Conservation (phyloP, 37 sponge, comb jelly and placozoan species). For the Geodia barretti region DNA sequence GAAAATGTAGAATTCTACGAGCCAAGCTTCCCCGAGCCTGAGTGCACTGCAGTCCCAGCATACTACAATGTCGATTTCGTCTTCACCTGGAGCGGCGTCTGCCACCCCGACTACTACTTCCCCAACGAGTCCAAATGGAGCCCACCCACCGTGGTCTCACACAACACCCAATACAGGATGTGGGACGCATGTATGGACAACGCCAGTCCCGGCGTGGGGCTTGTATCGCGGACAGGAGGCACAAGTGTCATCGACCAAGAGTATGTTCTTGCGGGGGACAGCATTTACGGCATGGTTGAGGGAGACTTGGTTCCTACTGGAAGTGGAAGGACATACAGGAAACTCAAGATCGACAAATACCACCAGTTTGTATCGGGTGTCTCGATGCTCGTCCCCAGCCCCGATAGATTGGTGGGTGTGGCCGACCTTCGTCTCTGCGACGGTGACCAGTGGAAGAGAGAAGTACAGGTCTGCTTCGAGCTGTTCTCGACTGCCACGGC, state of each 20-base stretch:
- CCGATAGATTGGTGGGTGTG: constrained; percentile 55
- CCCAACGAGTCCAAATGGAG: constrained; percentile 29
- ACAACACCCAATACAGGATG: constrained; percentile 45
- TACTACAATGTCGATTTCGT: constrained; percentile 24
- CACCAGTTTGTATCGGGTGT: constrained; percentile 27
- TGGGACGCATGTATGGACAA: constrained; percentile 49
- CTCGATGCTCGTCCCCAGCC: constrained; percentile 30
- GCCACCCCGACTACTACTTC: constrained; percentile 38
- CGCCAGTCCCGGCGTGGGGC: constrained; percentile 29
- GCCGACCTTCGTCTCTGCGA: constrained; percentile 34
- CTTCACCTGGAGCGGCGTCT: constrained; percentile 22
- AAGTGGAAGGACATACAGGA: background rate
- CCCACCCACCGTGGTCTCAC: constrained; percentile 50
- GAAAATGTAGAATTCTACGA: constrained; percentile 29
- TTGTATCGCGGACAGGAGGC: constrained; percentile 29
- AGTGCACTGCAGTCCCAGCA: constrained; percentile 12
- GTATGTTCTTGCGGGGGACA: constrained; percentile 16
- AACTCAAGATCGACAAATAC: constrained; percentile 2
- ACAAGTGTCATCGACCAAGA: constrained; percentile 8
- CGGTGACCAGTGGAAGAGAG: constrained; percentile 21
- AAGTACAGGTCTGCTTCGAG: constrained; percentile 38
- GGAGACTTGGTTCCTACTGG: constrained; percentile 7
- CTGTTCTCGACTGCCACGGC: constrained; percentile 51
- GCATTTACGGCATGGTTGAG: constrained; percentile 1
- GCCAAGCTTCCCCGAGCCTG: background rate